Base-by-base conservation (phyloP, 1,140 invertebrate genomes). In the Teleogryllus occipitalis region DNA sequence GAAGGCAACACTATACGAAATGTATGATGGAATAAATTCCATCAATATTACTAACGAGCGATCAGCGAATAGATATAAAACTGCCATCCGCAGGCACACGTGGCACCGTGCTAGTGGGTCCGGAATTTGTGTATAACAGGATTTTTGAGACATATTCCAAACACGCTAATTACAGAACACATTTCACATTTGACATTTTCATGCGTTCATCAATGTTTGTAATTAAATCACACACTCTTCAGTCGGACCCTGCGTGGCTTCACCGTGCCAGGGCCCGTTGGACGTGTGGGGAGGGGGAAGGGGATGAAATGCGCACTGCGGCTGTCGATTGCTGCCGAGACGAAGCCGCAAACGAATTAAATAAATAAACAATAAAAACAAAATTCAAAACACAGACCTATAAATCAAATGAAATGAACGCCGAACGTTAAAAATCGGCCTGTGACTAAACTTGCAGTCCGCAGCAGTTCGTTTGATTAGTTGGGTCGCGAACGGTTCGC, bases 291-390 rank as follows among this genome's bases (percentile, higher is more conserved):
- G 3, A 14, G 18, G 7, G 54, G 54, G 54, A 7, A 1, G 54
- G 54, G 54, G 54, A 39, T 39, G 27, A 39, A 39, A 39, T 39
- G 27, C 27, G 27, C 27, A 10, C 54, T 65, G 54, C 18, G 54
- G 54, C 54, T 65, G 54, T 65, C 54, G 18, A 18, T 14, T 14
- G 18, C 18, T 18, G 54, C 10, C 54, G 2, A 65, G 18, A 65
- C 54, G 54, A 65, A 65, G 10, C 54, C 54, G 18, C 54, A 65
- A 65, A 65, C 54, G 18, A 65, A 65, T 65, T 65, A 65, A 65
- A 65, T 65, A 65, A 65, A 65, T 65, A 65, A 65, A 65, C 54
- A 65, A 65, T 65, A 65, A 18, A 65, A 65, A 65, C 54, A 65
- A 18, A 65, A 65, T 14, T 18, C 10, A 65, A 65, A 65, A 65